Evolutionary conservation across 2,888 invertebrate species (phyloP), one percentile per base, ranked within the genome.

Genomic region (Drosophila mercatorum): DNA sequence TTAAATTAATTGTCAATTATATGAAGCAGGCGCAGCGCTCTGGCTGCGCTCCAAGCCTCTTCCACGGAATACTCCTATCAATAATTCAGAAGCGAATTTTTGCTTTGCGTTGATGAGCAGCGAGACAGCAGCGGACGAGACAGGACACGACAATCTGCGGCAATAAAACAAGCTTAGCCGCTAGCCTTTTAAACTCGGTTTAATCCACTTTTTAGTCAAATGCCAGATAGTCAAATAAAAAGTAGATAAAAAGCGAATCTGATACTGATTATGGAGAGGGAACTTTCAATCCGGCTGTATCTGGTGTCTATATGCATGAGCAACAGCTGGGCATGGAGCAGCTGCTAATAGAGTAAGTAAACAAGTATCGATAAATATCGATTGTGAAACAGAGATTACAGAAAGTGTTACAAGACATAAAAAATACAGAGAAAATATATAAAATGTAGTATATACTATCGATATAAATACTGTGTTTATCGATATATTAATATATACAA

Each of bases 1-100:
- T 78, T 78, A 77, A 74, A 74, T 66, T 57, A 51, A 68, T 31
- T 62, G 52, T 40, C 56, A 61, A 70, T 70, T 68, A 41, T 38
- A 26, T 14, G 10, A 26, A 10, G 17, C 7, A 3, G 28, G 5
- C 8, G 5, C 22, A 11, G 17, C 34, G 7, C 34, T 36, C 34
- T 34, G 34, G 2, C 10, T 34, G 34, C 0, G 51, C 49, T 11
- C 0, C 12, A 1, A 34, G 40, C 26, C 3, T 38, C 22, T 52
- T 52, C 36, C 12, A 5, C 52, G 1, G 12, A 38, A 22, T 31
- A 31, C 31, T 34, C 38, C 26, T 8, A 55, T 68, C 67, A 68
- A 68, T 68, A 59, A 59, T 59, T 59, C 22, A 52, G 36, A 53
- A 10, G 40, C n/a, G n/a, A 6, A 53, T 40, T 28, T 40, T 28